Evolutionary conservation across 30 jellyfish, hydroid and myxozoan genomes (phyloP).

Genomic region (Euphysa ruthae): DNA sequence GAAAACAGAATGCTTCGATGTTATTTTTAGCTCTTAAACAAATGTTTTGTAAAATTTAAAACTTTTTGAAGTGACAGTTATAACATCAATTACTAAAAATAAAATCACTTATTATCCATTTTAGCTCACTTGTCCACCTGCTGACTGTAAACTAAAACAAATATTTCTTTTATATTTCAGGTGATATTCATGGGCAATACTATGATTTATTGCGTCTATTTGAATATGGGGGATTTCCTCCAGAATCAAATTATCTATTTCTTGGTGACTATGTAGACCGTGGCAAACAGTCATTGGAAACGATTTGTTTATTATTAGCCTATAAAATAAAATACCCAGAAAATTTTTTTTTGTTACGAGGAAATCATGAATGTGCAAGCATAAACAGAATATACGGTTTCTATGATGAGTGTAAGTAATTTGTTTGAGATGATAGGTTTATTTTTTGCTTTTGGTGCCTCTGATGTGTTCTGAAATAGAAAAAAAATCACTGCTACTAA

Average conservation of each 20-base stretch:
- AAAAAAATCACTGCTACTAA: no score
- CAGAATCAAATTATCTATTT: constrained; percentile 91
- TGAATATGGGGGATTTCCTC: constrained; percentile 99
- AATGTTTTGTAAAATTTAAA: no score
- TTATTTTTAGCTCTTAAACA: no score
- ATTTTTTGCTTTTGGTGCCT: no score
- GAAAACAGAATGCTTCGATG: no score
- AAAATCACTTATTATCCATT: no score
- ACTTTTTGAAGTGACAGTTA: no score
- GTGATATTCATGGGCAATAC: constrained; percentile 98
- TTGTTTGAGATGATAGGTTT: no score
- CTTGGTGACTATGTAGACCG: constrained; percentile 99
- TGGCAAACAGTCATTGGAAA: constrained; percentile 96
- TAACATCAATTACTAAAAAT: no score
- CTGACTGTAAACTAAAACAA: no score
- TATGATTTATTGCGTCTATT: constrained; percentile 81
- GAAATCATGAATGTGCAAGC: constrained; percentile 99
- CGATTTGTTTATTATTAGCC: constrained; percentile 81
- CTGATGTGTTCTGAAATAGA: no score
- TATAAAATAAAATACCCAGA: constrained; percentile 97
- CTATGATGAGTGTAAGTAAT: constrained; percentile 92
- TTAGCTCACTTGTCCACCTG: no score
- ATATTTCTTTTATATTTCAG: constrained; percentile 33
- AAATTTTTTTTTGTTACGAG: constrained; percentile 88
- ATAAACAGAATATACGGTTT: constrained; percentile 94